Base-by-base conservation (phyloP, 1,140 invertebrate genomes). In the Brachionus plicatilis region DNA sequence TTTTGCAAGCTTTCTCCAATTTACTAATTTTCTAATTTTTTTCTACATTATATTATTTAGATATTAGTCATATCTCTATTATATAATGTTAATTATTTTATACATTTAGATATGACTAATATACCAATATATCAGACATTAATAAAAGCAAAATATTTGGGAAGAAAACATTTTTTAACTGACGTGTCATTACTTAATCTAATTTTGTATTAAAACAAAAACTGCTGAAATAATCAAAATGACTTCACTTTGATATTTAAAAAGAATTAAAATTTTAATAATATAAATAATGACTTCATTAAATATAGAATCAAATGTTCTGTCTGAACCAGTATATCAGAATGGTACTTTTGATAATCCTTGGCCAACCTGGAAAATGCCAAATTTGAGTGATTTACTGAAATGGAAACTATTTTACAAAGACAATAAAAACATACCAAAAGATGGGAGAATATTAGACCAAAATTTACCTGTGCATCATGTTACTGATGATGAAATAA, bases 291-390 rank as follows among this genome's bases (percentile, higher is more conserved):
- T 60, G 53, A 2, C 43, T 17, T 75, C 8, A 27, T 33, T 5
- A 50, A 37, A 76, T 5, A 6, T 24, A 1, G 27, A 47, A 3
- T 9, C 12, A 4, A 12, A 76, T 20, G 45, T 8, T 41, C 17
- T 66, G 27, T 68, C 79, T 3, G 6, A 17, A 45, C 84, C 86
- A 65, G 6, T 86, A 29, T 56, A 45, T 27, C 78, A 85, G 29
- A 85, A 86, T 84, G 87, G 87, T 24, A 53, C 85, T 47, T 88
- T 85, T 85, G 85, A 87, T n/a, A 88, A 88, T 85, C 88, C 88
- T 53, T 88, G 88, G 88, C 66, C 85, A 37, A 87, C 87, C 41
- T 87, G 87, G 87, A 85, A 84, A 65, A 83, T 72, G 20, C 86
- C 86, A 8, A 65, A 85, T 37, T 53, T 88, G 68, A 85, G 80